A percentile compares a stretch with the other conserved stretches of the same genome.
phyloP scores from a whole-genome alignment of 2,888 invertebrate genomes.

The Beris chalybata region DNA sequence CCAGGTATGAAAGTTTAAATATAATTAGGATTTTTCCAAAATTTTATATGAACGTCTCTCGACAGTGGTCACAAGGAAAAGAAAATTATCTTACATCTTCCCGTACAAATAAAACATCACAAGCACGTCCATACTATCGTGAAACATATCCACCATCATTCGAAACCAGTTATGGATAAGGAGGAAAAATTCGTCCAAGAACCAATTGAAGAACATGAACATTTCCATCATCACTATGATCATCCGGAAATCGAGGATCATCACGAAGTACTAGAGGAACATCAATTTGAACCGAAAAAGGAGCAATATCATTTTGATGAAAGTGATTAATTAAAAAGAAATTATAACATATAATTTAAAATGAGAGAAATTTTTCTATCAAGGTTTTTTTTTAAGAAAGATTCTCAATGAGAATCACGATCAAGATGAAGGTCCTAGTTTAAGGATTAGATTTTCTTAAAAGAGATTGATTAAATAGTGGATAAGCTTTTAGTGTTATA shows the following conservation, averaged over 20 bases:
- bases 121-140: constrained; percentile 55
- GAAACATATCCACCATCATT: constrained; percentile 56
- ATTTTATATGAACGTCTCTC: constrained; percentile 9
- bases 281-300: too few species aligned
- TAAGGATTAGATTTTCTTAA: too few species aligned
- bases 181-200: constrained; percentile 55
- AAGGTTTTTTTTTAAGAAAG: too few species aligned
- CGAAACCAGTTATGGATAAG: constrained; percentile 55
- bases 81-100: constrained; percentile 54
- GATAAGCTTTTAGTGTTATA: too few species aligned
- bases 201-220: constrained; percentile 52
- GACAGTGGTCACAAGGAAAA: constrained; percentile 48
- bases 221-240: constrained; percentile 50
- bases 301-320: too few species aligned
- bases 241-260: constrained; percentile 35
- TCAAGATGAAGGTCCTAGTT: too few species aligned
- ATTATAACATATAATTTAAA: too few species aligned
- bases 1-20: constrained; percentile 15
- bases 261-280: neutral
- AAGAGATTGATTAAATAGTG: too few species aligned
- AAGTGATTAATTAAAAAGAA: too few species aligned
- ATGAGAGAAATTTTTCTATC: too few species aligned
- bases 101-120: constrained; percentile 53
- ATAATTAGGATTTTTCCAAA: neutral
- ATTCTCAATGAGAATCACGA: too few species aligned